Conservation (phyloP, 1,140 invertebrate genomes). For the Carposina sasakii region DNA sequence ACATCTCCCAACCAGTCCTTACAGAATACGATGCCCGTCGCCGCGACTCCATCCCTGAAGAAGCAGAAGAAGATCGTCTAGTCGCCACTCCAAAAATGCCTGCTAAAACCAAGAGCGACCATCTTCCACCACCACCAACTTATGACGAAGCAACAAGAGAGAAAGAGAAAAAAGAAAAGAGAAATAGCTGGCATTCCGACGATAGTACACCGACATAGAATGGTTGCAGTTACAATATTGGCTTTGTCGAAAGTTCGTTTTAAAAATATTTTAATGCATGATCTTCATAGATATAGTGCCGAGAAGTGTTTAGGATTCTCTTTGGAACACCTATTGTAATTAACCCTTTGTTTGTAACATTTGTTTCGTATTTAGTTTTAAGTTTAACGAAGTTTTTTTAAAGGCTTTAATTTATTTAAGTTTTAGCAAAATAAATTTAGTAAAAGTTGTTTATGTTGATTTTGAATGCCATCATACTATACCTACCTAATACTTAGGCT, state of each 20-base stretch:
- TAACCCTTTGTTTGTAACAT: too few species aligned
- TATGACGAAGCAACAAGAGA: slow-evolving; percentile 51
- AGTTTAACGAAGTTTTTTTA: too few species aligned
- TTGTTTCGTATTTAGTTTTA: too few species aligned
- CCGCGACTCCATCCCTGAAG: slow-evolving; percentile 70
- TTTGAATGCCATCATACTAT: slow-evolving; percentile 7
- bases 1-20: slow-evolving; percentile 74
- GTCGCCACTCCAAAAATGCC: slow-evolving; percentile 46
- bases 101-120: slow-evolving; percentile 48
- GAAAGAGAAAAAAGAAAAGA: too few species aligned
- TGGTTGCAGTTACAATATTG: too few species aligned
- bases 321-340: too few species aligned
- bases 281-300: too few species aligned
- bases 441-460: too few species aligned
- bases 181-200: slow-evolving; percentile 72
- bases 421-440: slow-evolving; percentile 33
- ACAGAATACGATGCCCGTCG: slow-evolving; percentile 63
- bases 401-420: slow-evolving; percentile 44
- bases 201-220: slow-evolving; percentile 64
- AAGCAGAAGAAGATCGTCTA: slow-evolving; percentile 61
- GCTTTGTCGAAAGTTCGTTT: too few species aligned
- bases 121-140: slow-evolving; percentile 51
- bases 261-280: too few species aligned
- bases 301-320: too few species aligned
- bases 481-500: too few species aligned